Evolutionary conservation across 2,113 vertebrate genomes (phyloP), one percentile per base, ranked within the genome.

Genomic region (Elaphurus davidianus): DNA sequence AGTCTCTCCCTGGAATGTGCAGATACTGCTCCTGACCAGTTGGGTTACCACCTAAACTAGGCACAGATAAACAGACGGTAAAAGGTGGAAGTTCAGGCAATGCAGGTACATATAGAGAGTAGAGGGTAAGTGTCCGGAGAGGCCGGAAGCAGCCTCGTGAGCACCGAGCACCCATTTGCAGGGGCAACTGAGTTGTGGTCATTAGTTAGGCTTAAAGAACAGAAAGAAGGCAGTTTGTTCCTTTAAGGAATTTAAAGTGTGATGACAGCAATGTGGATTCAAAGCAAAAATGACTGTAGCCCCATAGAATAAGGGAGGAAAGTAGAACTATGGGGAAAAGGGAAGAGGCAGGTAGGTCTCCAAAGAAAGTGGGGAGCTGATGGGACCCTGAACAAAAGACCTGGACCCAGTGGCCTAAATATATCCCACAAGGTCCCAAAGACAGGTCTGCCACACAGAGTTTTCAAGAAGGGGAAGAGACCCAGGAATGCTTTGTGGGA

Each of bases 71-170:
- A 86, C 25, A 94, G 83, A 79, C 36, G 0, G 0, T 14, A 59
- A 93, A 64, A 97, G 52, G 59, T 16, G 50, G n/a, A 90, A 60
- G 84, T 91, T 91, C 82, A 78, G 91, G 52, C 54, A 97, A 57
- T 2, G 14, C 28, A 82, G 36, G 21, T 36, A 27, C 52, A 55
- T 9, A 60, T 15, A 57, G 30, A 83, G 79, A 95, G 50, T 60
- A 94, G 94, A 97, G 82, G 86, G 67, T 30, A 97, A 86, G 7
- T 45, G 64, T 67, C 47, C 19, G 6, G 59, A 95, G n/a, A 91
- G 84, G 55, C 33, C 6, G 17, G 85, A 62, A 27, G 57, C 30
- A 78, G 43, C 27, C 27, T 10, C 6, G 5, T 67, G 87, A 8
- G n/a, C 60, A 30, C 19, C 47, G 14, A 6, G 57, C 4, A 55